These are phyloP conservation scores for Manis crassicaudata DNA, from an alignment of 2,797 vertebrate genomes.

Conservation along the genomic window DNA sequence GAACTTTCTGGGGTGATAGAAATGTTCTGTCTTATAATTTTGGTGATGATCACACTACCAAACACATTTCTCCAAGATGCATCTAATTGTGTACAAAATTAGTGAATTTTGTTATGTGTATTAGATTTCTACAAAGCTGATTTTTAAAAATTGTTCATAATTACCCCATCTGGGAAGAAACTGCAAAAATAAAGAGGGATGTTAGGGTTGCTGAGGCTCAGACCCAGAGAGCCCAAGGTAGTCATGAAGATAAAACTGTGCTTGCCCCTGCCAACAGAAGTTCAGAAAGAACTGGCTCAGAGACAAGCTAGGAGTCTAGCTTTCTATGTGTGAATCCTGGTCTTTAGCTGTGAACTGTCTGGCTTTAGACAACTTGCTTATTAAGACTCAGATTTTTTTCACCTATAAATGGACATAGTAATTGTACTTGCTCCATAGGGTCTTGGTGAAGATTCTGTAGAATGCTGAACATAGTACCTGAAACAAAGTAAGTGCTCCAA, in stretches of 20 bases:
- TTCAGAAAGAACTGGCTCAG: too few species aligned
- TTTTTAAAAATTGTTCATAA: constrained; percentile 6
- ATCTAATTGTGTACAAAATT: neutral
- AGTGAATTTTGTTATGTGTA: neutral
- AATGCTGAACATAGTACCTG: neutral
- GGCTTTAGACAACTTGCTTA: neutral
- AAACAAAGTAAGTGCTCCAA: neutral
- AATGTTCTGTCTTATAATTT: neutral
- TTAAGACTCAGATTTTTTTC: neutral
- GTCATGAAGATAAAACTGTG: too few species aligned
- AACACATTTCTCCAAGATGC: neutral
- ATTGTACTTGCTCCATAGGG: neutral
- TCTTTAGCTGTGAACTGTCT: neutral
- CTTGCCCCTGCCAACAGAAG: too few species aligned
- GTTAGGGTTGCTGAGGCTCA: too few species aligned
- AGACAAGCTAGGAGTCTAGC: neutral
- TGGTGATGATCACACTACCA: neutral
- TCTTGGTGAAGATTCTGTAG: neutral
- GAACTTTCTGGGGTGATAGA: neutral
- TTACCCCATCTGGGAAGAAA: neutral
- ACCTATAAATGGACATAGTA: neutral
- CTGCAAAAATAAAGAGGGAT: neutral
- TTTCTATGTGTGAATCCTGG: neutral
- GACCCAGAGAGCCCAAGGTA: too few species aligned
- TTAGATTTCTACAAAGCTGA: neutral